Percentiles rank a stretch among this genome's conserved stretches.
Conservation (phyloP, 1,140 invertebrate genomes). For the Lycorma delicatula region DNA sequence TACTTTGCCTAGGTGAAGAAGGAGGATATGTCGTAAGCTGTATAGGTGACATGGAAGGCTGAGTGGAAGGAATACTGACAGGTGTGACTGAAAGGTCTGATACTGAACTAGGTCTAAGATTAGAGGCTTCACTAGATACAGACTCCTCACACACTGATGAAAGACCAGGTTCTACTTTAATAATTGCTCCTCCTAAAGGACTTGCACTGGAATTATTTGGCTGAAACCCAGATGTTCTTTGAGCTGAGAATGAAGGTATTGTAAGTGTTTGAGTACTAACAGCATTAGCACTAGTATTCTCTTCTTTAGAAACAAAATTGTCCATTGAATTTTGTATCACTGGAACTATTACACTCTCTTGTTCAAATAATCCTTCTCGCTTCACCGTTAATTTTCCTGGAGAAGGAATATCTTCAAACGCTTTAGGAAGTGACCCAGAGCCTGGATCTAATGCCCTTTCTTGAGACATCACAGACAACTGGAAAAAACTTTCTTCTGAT, state of each 20-base stretch:
- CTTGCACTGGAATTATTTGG: not conserved
- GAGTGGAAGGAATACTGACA: not conserved
- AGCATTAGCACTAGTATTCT: conserved; percentile 4
- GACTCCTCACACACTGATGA: conserved; percentile 3
- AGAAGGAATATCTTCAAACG: conserved; percentile 24
- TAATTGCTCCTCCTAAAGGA: not conserved
- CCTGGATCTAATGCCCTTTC: conserved; percentile 9
- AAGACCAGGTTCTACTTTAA: conserved; percentile 21
- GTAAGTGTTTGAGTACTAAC: not conserved
- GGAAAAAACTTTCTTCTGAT: conserved; percentile 21
- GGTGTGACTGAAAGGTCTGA: conserved; percentile 9
- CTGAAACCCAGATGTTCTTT: not conserved
- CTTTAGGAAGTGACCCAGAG: conserved; percentile 18
- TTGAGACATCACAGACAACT: conserved; percentile 9
- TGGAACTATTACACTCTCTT: conserved; percentile 22
- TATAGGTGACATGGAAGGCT: conserved; percentile 18
- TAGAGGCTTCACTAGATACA: conserved; percentile 5
- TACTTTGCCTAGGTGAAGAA: conserved; percentile 1
- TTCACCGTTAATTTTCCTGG: conserved; percentile 25
- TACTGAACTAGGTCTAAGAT: not conserved
- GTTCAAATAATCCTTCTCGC: conserved; percentile 25
- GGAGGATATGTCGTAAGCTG: conserved; percentile 23
- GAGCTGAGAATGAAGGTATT: not conserved
- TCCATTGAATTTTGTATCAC: conserved; percentile 15
- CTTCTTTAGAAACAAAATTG: conserved; percentile 25